Evolutionary conservation across 2,113 vertebrate genomes (phyloP), one percentile per base, ranked within the genome.

Genomic region (Cheirogaleus medius): DNA sequence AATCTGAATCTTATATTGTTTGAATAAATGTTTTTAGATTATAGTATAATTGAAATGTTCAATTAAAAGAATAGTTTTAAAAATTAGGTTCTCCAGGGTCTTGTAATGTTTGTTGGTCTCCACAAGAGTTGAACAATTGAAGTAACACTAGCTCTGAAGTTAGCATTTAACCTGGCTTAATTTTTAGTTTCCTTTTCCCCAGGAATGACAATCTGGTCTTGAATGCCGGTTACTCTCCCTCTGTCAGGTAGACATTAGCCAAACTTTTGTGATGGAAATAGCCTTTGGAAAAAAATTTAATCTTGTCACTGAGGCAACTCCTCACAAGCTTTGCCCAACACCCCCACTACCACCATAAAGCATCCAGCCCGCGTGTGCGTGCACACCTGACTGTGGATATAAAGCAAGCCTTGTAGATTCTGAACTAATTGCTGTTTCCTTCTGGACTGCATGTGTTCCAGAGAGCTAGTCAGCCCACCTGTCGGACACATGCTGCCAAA

Each of bases 81-180:
- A 97, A 90, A 20, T 56, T 34, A 83, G 10, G 6, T 64, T 97
- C 11, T 96, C 54, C 14, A 18, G 74, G 44, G n/a, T 90, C 25
- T 37, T 66, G 17, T 49, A 71, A 29, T 92, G 21, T 92, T 87
- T 84, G 23, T 84, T 39, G n/a, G 37, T 90, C 47, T 88, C 29
- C 68, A 77, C n/a, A 84, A 39, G 27, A 56, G n/a, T 47, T 49
- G 15, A 66, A 20, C 49, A 56, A 3, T 71, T 20, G 3, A 66
- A 90, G 17, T 47, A 86, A 56, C 25, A 77, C 3, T 69, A 42
- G n/a, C 42, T 92, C 32, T 14, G 39, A 94, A 76, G 47, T 81
- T 90, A 74, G 39, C 37, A 25, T 87, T 93, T 94, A 92, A 91
- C 9, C 8, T 63, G 83, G 63, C 77, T 95, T 97, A 42, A 42